Evolutionary conservation across 2,888 invertebrate genomes (phyloP).

Genomic region (Tipula lateralis): DNA sequence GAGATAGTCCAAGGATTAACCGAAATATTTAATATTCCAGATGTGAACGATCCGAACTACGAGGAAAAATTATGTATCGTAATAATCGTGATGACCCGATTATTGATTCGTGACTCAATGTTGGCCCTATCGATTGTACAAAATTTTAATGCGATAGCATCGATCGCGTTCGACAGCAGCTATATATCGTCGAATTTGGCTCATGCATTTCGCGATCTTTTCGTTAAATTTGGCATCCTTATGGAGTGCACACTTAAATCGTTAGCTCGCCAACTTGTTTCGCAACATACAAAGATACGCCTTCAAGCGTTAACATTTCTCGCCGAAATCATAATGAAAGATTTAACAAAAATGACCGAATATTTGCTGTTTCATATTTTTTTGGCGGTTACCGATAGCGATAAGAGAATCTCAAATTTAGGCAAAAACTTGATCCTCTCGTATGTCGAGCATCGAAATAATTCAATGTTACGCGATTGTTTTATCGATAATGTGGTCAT

Average conservation of each 20-base stretch:
- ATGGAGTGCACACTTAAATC: constrained; percentile 25
- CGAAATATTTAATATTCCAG: not conserved
- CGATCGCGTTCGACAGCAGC: not conserved
- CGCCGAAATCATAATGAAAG: constrained; percentile 24
- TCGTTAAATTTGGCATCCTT: constrained; percentile 25
- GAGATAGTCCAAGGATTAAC: not conserved
- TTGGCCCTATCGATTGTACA: not conserved
- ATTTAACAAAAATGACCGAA: constrained; percentile 21
- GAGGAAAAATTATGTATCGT: not conserved
- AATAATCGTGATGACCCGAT: not conserved
- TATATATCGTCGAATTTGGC: not conserved
- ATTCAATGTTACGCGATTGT: constrained; percentile 3
- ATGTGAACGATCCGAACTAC: not conserved
- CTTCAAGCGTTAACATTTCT: not conserved
- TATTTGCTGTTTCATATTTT: not conserved
- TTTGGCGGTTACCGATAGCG: not conserved
- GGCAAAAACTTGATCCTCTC: not conserved
- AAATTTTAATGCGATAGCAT: not conserved
- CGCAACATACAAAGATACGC: not conserved
- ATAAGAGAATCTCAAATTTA: constrained; percentile 25
- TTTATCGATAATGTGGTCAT: not conserved
- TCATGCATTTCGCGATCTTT: constrained; percentile 16
- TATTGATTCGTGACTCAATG: not conserved
- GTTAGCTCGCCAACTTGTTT: not conserved
- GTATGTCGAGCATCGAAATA: constrained; percentile 7